These are phyloP conservation scores for Mnemiopsis leidyi DNA, from an alignment of 37 sponge, comb jelly and placozoan species.

Conservation along the genomic window DNA sequence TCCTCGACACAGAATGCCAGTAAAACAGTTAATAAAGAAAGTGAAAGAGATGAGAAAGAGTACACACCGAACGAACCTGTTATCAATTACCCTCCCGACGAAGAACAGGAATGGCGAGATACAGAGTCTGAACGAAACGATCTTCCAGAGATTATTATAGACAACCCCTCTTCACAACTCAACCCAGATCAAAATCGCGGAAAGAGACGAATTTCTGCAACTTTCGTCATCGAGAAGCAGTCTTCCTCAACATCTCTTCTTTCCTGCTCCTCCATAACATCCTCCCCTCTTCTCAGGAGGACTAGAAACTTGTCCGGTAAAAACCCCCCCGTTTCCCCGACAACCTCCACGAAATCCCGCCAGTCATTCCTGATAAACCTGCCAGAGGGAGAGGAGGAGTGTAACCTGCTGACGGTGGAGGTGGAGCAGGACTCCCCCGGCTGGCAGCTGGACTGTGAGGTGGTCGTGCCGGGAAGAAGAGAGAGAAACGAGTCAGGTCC, in stretches of 20 bases:
- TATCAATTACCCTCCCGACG: too few relatives aligned
- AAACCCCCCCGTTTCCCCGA: not conserved
- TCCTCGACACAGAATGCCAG: too few relatives aligned
- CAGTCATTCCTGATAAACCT: not conserved
- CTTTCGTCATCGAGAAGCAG: not conserved
- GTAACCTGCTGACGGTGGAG: not conserved
- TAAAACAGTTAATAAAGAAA: too few relatives aligned
- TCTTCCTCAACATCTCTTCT: not conserved
- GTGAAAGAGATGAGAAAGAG: too few relatives aligned
- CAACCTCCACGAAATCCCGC: not conserved
- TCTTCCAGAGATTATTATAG: not conserved
- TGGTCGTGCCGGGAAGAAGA: not conserved
- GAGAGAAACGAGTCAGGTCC: not conserved
- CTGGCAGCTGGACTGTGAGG: not conserved
- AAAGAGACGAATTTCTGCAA: not conserved
- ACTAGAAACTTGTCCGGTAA: not conserved
- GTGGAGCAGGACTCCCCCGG: not conserved
- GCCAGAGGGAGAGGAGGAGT: not conserved
- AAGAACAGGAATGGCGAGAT: too few relatives aligned
- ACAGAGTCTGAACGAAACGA: too few relatives aligned
- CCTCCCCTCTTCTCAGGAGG: not conserved
- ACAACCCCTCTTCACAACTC: not conserved
- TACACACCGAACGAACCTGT: too few relatives aligned
- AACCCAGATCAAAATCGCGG: not conserved
- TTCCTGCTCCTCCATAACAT: not conserved